Evolutionary conservation across 2,797 vertebrate species (phyloP), one percentile per base, ranked within the genome.

Genomic region (Echeneis naucrates): DNA sequence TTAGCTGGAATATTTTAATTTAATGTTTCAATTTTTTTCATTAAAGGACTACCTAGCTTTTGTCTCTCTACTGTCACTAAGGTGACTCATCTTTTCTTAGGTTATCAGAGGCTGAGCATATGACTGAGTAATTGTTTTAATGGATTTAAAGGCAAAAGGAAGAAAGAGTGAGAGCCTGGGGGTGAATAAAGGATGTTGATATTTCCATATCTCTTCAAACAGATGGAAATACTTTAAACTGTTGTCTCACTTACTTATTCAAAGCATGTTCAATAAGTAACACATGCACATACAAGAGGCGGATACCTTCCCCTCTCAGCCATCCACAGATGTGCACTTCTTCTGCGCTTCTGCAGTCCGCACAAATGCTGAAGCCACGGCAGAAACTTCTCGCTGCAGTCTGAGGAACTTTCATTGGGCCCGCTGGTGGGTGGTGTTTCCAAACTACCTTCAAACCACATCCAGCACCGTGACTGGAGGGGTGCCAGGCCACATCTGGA

Each of bases 401-500:
- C 85, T 88, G 83, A 84, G 84, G 77, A 88, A 92, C 87, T 92
- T 93, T 94, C 90, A 93, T 93, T 92, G 92, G 92, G 88, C 88
- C 83, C 68, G 69, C 86, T 77, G 86, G 92, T 93, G 92, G 92
- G 92, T 88, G 91, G 90, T 87, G 92, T 92, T 92, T 93, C 88
- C 83, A 93, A 88, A 92, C 87, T 84, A 90, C 87, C 91, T 91
- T 92, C 87, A 90, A 93, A 94, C 93, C 93, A 94, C 93, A 94
- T 94, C 91, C 92, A 93, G 84, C 72, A 87, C 87, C 60, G 88
- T 82, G 85, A 88, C 89, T 93, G 91, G 92, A 93, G 84, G 75
- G 82, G 83, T 86, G 90, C 93, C 92, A 92, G 89, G 88, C 84
- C 89, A 92, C 94, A 95, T 95, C 94, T 95, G 95, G 94, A 95